Evolutionary conservation across 2,888 invertebrate genomes (phyloP).

Genomic region (Lepeophtheirus nordmannii): DNA sequence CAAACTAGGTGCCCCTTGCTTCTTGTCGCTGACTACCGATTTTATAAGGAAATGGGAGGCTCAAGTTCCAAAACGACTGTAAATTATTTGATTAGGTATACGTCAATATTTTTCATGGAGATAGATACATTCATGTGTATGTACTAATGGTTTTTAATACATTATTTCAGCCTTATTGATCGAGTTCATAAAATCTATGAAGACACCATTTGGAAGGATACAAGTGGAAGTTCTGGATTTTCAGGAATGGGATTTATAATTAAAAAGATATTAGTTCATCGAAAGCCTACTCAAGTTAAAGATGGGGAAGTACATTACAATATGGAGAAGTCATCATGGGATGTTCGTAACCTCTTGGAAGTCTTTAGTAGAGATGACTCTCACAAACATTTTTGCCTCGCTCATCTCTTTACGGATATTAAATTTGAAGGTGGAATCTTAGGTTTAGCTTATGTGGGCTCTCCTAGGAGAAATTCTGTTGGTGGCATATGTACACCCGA

Average conservation of each 20-base stretch:
- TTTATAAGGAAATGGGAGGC: conserved; percentile 87
- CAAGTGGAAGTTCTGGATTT: conserved; percentile 67
- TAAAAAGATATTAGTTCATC: conserved; percentile 81
- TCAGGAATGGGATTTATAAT: conserved; percentile 83
- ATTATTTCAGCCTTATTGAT: not conserved
- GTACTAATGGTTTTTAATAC: not conserved
- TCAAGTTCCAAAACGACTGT: conserved; percentile 85
- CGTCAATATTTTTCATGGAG: not conserved
- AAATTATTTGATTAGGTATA: conserved; percentile 69
- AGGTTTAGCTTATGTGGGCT: conserved; percentile 88
- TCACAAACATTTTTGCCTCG: conserved; percentile 87
- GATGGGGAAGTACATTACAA: conserved; percentile 84
- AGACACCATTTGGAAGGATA: conserved; percentile 81
- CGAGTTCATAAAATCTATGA: conserved; percentile 90
- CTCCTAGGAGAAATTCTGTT: conserved; percentile 75
- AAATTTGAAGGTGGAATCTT: conserved; percentile 90
- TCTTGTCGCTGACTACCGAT: conserved; percentile 82
- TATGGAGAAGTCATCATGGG: conserved; percentile 46
- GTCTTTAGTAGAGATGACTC: conserved; percentile 84
- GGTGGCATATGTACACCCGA: conserved; percentile 96
- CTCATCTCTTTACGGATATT: conserved; percentile 88
- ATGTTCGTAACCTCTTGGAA: conserved; percentile 38
- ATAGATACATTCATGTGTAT: not conserved
- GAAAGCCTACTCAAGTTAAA: conserved; percentile 64
- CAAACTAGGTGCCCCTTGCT: conserved; percentile 69